phyloP scores from a whole-genome alignment of 2,797 vertebrate species.

The Malurus leucopterus region DNA sequence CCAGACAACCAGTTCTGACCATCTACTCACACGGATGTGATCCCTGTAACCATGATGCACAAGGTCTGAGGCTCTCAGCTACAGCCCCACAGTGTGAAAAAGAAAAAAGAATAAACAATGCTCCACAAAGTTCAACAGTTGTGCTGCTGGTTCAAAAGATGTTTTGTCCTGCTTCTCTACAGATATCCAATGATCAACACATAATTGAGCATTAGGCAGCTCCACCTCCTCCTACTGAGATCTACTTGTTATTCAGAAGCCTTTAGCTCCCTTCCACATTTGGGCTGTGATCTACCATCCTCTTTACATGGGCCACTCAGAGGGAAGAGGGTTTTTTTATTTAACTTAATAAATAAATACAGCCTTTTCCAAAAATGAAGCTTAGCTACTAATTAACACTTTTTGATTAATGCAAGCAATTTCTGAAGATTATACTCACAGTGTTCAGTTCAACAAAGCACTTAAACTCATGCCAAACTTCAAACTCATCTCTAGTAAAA shows the following conservation, averaged over 20 bases:
- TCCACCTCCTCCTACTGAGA: background rate
- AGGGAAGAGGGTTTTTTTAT: background rate
- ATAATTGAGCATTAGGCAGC: background rate
- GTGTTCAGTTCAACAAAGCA: background rate
- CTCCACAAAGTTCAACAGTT: background rate
- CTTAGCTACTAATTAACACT: conserved; percentile 24
- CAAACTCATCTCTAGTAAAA: conserved; percentile 8
- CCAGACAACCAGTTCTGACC: background rate
- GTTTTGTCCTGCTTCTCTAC: background rate
- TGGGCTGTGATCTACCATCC: background rate
- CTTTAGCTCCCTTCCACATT: background rate
- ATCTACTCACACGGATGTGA: background rate
- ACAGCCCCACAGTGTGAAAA: background rate
- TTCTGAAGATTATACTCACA: conserved; percentile 5
- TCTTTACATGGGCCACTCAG: background rate
- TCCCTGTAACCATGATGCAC: background rate
- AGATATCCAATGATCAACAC: background rate
- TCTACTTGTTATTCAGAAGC: background rate
- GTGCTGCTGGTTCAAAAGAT: background rate
- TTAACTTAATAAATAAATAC: background rate
- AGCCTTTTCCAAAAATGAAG: conserved; percentile 1
- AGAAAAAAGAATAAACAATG: background rate
- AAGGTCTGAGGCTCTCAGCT: background rate
- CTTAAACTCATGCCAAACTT: background rate
- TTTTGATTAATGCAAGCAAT: conserved; percentile 10